phyloP scores from a whole-genome alignment of 2,113 vertebrate genomes.

The Serilophus lunatus region DNA sequence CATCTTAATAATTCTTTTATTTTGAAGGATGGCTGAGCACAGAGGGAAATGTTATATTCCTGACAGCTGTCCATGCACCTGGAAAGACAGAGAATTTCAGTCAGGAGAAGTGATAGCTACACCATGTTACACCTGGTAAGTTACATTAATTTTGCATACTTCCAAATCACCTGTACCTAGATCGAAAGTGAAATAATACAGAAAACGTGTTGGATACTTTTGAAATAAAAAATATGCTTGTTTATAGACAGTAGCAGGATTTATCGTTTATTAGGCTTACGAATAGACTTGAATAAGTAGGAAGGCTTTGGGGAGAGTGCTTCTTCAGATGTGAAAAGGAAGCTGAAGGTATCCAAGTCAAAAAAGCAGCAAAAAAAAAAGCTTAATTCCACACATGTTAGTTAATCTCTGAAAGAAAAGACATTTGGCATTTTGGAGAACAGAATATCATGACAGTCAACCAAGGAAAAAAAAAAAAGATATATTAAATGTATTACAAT shows the following conservation, averaged over 20 bases:
- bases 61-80: conserved; percentile 93
- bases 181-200: not conserved
- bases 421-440: not conserved
- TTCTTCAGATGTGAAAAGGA: not conserved
- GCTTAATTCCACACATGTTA: not conserved
- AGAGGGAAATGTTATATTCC: conserved; percentile 92
- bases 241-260: not conserved
- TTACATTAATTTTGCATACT: not conserved
- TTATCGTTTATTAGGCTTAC: not conserved
- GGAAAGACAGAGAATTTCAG: conserved; percentile 94
- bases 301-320: not conserved
- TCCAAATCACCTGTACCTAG: not conserved
- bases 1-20: not conserved
- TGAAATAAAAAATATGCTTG: not conserved
- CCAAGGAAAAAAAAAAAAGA: not conserved
- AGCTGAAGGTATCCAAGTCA: not conserved
- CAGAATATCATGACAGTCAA: not conserved
- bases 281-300: not conserved
- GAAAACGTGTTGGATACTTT: not conserved
- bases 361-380: not conserved
- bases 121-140: conserved; percentile 92
- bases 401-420: not conserved
- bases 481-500: not conserved
- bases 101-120: conserved; percentile 93
- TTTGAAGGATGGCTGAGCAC: conserved; percentile 88